Percentiles rank a stretch among this genome's conserved stretches.
Evolutionary conservation across 2,797 vertebrate genomes (phyloP).

Genomic region (Sebastes minor): DNA sequence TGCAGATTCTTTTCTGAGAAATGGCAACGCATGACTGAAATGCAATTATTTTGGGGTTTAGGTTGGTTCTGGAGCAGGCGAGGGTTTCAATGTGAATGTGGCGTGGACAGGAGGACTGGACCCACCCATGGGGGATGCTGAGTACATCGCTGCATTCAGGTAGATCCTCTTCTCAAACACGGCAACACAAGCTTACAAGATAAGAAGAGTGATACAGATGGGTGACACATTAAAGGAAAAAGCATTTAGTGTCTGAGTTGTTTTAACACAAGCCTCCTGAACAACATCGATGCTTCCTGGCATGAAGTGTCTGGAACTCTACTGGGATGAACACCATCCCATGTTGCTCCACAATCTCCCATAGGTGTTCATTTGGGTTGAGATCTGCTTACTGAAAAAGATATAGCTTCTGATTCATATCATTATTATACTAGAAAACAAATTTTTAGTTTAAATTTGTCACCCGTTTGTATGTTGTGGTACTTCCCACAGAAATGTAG

Average conservation of each 20-base stretch:
- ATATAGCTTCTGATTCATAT: neutral
- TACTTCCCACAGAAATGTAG: neutral
- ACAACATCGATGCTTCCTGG: neutral
- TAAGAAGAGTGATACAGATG: neutral
- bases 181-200: neutral
- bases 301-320: neutral
- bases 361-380: neutral
- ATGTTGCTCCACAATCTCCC: neutral
- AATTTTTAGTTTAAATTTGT: neutral
- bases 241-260: neutral
- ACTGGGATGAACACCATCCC: neutral
- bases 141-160: constrained; percentile 97
- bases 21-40: neutral
- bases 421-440: neutral
- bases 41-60: constrained; percentile 50
- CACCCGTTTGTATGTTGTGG: neutral
- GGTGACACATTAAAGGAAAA: neutral
- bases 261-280: neutral
- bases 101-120: constrained; percentile 96
- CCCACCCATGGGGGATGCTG: constrained; percentile 94
- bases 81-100: constrained; percentile 95
- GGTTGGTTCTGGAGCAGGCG: constrained; percentile 90
- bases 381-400: neutral
- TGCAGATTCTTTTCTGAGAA: neutral
- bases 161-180: constrained; percentile 51